A percentile compares a stretch with the other conserved stretches of the same genome.
Evolutionary conservation across 1,140 invertebrate genomes (phyloP).

Genomic region (Pararge aegeria): DNA sequence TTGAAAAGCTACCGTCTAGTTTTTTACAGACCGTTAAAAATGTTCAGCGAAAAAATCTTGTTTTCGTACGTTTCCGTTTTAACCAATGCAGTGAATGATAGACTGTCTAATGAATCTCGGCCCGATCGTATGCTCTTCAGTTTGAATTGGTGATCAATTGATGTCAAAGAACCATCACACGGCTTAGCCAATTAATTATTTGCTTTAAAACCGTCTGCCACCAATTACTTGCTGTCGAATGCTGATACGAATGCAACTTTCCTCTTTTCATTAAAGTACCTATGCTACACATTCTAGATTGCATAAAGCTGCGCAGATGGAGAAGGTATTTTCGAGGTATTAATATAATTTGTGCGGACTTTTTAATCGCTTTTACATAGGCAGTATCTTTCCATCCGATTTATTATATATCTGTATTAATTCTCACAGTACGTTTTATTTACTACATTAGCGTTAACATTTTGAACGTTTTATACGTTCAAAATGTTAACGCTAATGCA

Average conservation of each 20-base stretch:
- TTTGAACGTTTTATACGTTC: too few species aligned
- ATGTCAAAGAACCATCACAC: constrained; percentile 62
- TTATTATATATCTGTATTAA: too few species aligned
- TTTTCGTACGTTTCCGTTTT: neutral
- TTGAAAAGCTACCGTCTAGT: too few species aligned
- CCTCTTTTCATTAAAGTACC: constrained; percentile 32
- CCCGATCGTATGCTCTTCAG: constrained; percentile 50
- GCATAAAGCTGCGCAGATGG: too few species aligned
- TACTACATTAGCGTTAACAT: too few species aligned
- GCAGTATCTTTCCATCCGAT: too few species aligned
- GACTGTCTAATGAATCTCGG: constrained; percentile 41
- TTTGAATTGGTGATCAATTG: constrained; percentile 75
- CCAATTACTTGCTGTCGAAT: constrained; percentile 46
- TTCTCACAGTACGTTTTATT: too few species aligned
- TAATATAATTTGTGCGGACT: too few species aligned
- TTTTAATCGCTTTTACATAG: too few species aligned
- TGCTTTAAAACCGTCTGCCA: constrained; percentile 49
- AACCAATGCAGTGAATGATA: neutral
- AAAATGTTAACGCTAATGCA: too few species aligned
- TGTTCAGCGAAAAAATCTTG: neutral
- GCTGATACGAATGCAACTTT: constrained; percentile 31
- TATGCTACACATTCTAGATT: neutral
- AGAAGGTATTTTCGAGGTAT: too few species aligned
- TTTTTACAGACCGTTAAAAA: neutral
- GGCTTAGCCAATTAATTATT: constrained; percentile 56